Evolutionary conservation across 2,888 invertebrate species (phyloP).

Genomic region (Dioctria linearis): DNA sequence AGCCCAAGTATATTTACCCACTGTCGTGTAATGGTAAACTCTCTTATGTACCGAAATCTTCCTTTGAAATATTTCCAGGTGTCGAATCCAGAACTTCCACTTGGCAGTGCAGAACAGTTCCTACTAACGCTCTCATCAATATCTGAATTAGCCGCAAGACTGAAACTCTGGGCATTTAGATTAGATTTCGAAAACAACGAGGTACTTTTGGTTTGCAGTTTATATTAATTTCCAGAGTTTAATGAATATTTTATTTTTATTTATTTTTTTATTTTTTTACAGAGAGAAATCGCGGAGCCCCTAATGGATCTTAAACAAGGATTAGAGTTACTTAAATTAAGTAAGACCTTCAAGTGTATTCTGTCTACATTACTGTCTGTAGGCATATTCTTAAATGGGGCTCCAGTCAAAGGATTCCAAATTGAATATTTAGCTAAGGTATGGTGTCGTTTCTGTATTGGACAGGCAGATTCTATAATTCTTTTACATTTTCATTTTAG

Average conservation of each 20-base stretch:
- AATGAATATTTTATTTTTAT: conserved; percentile 45
- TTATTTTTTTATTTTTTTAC: conserved; percentile 61
- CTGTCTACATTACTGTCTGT: conserved; percentile 94
- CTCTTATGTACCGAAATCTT: neutral
- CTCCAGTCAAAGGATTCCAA: conserved; percentile 94
- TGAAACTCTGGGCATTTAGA: conserved; percentile 98
- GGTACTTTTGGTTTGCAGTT: conserved; percentile 71
- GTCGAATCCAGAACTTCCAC: conserved; percentile 69
- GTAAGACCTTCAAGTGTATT: conserved; percentile 95
- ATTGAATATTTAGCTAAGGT: conserved; percentile 95
- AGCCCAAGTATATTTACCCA: conserved; percentile 76
- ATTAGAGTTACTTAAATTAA: conserved; percentile 89
- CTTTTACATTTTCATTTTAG: conserved; percentile 60
- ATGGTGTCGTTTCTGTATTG: conserved; percentile 13
- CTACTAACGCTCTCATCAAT: conserved; percentile 96
- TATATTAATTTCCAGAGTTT: conserved; percentile 3
- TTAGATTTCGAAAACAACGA: conserved; percentile 98
- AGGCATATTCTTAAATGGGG: conserved; percentile 96
- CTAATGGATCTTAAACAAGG: conserved; percentile 99
- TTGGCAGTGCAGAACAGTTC: conserved; percentile 97
- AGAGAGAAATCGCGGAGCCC: conserved; percentile 98
- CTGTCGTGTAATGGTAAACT: neutral
- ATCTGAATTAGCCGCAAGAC: conserved; percentile 91
- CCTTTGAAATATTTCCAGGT: conserved; percentile 60
- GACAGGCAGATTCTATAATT: neutral